These are phyloP conservation scores for Poecilia wingei DNA, from an alignment of 2,797 vertebrate genomes.

Conservation along the genomic window DNA sequence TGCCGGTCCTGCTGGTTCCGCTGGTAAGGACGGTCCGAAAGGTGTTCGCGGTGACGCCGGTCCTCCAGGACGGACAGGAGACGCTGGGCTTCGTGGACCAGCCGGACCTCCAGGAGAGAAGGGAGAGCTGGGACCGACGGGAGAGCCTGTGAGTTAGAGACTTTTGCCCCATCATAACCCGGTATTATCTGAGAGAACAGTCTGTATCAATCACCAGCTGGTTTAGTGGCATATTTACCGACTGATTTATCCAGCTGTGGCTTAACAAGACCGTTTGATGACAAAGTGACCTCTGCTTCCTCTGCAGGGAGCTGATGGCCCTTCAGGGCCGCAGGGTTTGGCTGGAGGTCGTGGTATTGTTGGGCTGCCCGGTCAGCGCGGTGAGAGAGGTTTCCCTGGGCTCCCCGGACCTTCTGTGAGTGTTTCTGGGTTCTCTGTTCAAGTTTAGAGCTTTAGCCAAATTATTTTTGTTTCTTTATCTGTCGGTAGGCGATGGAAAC, in stretches of 20 bases:
- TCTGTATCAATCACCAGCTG: not conserved
- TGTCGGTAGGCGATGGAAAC: too few species aligned
- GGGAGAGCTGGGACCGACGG: constrained; percentile 82
- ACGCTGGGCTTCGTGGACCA: constrained; percentile 88
- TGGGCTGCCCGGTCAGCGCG: constrained; percentile 94
- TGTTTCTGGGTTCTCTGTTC: too few species aligned
- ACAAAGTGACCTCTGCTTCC: constrained; percentile 6
- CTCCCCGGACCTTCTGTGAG: constrained; percentile 93
- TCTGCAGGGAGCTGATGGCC: constrained; percentile 88
- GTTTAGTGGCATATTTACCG: not conserved
- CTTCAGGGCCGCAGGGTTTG: constrained; percentile 90
- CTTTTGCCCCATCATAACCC: not conserved
- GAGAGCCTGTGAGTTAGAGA: constrained; percentile 83
- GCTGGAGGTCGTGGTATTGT: constrained; percentile 94
- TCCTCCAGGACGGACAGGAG: constrained; percentile 87
- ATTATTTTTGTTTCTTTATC: too few species aligned
- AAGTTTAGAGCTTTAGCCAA: too few species aligned
- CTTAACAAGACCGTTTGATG: not conserved
- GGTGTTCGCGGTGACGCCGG: constrained; percentile 90
- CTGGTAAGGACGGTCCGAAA: constrained; percentile 96
- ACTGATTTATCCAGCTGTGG: not conserved
- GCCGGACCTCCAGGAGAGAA: constrained; percentile 89
- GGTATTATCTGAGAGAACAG: constrained; percentile 9
- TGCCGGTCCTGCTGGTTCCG: constrained; percentile 84
- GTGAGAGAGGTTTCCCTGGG: constrained; percentile 95